Base-by-base conservation (phyloP, 1,140 invertebrate species). In the Hylaeus anthracinus region DNA sequence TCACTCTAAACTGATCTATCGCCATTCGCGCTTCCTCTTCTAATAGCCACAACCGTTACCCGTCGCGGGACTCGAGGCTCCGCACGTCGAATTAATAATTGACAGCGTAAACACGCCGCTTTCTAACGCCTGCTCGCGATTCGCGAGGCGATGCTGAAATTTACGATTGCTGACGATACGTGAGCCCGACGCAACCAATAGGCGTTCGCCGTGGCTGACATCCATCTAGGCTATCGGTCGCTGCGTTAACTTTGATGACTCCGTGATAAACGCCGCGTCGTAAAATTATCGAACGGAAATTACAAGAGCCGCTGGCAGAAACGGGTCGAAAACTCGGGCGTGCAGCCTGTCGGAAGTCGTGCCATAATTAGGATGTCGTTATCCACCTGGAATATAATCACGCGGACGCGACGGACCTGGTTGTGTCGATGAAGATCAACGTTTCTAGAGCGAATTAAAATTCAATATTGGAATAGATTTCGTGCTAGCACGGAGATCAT, bases 261-360 rank as follows among this genome's bases (percentile, higher is more conserved):
- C 56, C 53, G 63, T 77, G 82, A 85, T 84, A 85, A 84, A 76
- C 56, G 48, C 10, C 48, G 53, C 72, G 45, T 76, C 64, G 72
- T 77, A 58, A 66, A 85, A 85, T 81, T 63, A 81, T 51, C 66
- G 77, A 41, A n/a, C 78, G 84, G 83, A 85, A 85, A 84, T 85
- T 85, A 70, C 78, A 65, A 66, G 82, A 70, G 56, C 39, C 66
- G 45, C 12, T 10, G 8, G 39, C 66, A 10, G 75, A 55, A 39
- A 55, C 72, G 48, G 48, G 41, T 63, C 45, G 66, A 79, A 55
- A 69, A 39, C 43, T 41, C 39, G 37, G 48, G 48, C 53, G 66
- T 15, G 48, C 64, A 60, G 58, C 65, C 61, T 84, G 82, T 80
- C 84, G 82, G 84, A 84, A 85, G 78, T 85, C 78, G 61, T 81